These are phyloP conservation scores for Pseudopodoces humilis DNA, from an alignment of 2,113 vertebrate species.

Conservation along the genomic window DNA sequence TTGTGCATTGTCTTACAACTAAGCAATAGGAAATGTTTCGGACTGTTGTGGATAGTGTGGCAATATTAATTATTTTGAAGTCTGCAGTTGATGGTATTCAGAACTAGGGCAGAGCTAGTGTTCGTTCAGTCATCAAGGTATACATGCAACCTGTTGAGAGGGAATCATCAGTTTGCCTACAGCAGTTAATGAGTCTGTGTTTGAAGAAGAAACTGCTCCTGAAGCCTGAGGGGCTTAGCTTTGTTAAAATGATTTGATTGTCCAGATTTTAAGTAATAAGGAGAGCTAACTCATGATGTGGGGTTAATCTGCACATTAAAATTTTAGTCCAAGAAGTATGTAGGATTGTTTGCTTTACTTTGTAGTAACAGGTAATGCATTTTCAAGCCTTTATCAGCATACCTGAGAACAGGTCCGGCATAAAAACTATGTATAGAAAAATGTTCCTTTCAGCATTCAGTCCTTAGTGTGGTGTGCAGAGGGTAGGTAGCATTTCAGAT, in stretches of 20 bases:
- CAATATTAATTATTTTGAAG: background rate
- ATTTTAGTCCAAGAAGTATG: background rate
- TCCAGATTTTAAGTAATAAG: background rate
- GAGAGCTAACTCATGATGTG: background rate
- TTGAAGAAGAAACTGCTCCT: background rate
- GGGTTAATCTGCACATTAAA: background rate
- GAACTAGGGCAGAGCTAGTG: background rate
- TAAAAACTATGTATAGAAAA: background rate
- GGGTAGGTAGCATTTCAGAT: background rate
- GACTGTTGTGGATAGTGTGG: background rate
- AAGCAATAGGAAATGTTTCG: background rate
- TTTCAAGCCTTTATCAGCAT: background rate
- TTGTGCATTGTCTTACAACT: background rate
- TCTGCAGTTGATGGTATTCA: background rate
- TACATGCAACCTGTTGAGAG: background rate
- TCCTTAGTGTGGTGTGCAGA: fast-evolving
- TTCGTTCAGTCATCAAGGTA: background rate
- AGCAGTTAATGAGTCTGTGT: background rate
- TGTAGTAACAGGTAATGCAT: background rate
- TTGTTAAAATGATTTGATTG: background rate
- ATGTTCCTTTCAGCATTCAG: background rate
- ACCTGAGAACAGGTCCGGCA: background rate
- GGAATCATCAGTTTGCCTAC: background rate
- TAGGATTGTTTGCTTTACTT: background rate
- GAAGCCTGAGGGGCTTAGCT: background rate